phyloP scores from a whole-genome alignment of 2,888 invertebrate species.

The Trissolcus brochymenae region DNA sequence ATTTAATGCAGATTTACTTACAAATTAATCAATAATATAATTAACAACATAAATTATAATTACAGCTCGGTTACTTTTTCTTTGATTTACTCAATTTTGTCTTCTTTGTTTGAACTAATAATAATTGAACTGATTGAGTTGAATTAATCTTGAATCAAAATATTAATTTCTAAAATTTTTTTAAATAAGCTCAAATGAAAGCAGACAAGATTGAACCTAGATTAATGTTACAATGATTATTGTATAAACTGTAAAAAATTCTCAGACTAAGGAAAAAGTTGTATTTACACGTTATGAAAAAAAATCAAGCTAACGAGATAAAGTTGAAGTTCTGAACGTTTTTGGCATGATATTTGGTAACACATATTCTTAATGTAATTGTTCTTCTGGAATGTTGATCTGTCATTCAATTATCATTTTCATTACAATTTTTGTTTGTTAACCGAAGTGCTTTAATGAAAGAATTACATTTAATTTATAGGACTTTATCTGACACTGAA shows the following conservation, averaged over 20 bases:
- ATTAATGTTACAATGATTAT: not conserved
- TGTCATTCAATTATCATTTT: too few species aligned
- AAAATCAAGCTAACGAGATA: conserved; percentile 26
- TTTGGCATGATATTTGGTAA: too few species aligned
- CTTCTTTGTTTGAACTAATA: not conserved
- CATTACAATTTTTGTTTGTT: too few species aligned
- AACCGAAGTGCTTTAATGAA: too few species aligned
- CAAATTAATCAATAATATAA: conserved; percentile 23
- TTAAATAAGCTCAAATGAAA: too few species aligned
- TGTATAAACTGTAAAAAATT: conserved; percentile 4
- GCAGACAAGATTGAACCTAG: too few species aligned
- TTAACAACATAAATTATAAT: conserved; percentile 28
- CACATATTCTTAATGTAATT: too few species aligned
- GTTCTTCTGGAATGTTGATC: too few species aligned
- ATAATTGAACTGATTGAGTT: not conserved
- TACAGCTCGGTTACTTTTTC: conserved; percentile 6
- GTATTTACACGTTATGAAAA: conserved; percentile 12
- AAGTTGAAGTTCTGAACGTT: too few species aligned
- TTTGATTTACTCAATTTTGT: not conserved
- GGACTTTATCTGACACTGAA: too few species aligned
- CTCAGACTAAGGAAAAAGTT: conserved; percentile 8
- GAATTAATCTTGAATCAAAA: not conserved
- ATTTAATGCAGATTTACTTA: conserved; percentile 28
- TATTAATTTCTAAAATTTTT: too few species aligned
- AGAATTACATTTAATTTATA: too few species aligned